Evolutionary conservation across 2,113 vertebrate species (phyloP).

Genomic region (Pimephales promelas): DNA sequence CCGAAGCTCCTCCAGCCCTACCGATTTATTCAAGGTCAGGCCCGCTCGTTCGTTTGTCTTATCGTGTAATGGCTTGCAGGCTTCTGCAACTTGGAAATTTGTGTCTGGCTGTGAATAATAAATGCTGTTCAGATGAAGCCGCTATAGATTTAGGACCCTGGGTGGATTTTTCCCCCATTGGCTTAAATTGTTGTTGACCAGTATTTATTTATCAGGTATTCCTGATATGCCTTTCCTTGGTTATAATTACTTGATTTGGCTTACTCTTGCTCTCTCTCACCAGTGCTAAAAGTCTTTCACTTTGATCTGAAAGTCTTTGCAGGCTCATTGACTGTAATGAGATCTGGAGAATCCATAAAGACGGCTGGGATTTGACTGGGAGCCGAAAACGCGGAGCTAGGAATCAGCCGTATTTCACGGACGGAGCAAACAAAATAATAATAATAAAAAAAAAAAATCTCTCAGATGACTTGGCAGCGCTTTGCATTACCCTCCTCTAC

Average conservation of each 20-base stretch:
- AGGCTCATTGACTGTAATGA: constrained; percentile 80
- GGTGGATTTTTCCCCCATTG: constrained; percentile 55
- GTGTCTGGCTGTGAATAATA: constrained; percentile 57
- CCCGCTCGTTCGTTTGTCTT: constrained; percentile 60
- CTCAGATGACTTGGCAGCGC: constrained; percentile 77
- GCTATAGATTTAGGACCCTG: constrained; percentile 63
- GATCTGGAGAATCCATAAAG: constrained; percentile 77
- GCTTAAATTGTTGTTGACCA: constrained; percentile 54
- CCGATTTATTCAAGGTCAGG: constrained; percentile 76
- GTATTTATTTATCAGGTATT: constrained; percentile 57
- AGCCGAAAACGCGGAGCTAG: constrained; percentile 70
- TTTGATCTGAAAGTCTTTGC: constrained; percentile 79
- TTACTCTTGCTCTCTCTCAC: constrained; percentile 42
- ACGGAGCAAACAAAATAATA: constrained; percentile 74
- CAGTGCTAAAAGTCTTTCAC: constrained; percentile 67
- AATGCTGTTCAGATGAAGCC: constrained; percentile 62
- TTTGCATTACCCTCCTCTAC: constrained; percentile 64
- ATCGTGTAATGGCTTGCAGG: constrained; percentile 59
- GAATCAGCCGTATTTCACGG: constrained; percentile 68
- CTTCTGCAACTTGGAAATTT: constrained; percentile 61
- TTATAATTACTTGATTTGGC: constrained; percentile 60
- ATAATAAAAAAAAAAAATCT: constrained; percentile 61
- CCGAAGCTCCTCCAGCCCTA: constrained; percentile 35
- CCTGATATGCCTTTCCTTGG: constrained; percentile 58
- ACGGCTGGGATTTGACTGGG: constrained; percentile 72